A percentile compares a stretch with the other conserved stretches of the same genome.
These are phyloP conservation scores for Porites divaricata DNA, from an alignment of 92 coral and sea anemone genomes.

Conservation along the genomic window DNA sequence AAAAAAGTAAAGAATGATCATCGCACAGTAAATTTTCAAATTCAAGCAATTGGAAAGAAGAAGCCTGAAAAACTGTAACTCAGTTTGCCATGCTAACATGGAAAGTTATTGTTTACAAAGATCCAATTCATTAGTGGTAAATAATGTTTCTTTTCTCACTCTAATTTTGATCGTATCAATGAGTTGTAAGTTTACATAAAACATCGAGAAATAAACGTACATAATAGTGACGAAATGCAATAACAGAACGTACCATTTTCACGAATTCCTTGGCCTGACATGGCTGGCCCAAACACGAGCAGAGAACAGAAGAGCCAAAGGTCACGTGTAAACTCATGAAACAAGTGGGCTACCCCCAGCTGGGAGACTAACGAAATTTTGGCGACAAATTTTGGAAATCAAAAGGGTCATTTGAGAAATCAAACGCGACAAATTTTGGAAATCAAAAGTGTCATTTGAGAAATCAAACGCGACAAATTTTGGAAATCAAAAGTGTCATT, in stretches of 20 bases:
- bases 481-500: too few relatives aligned
- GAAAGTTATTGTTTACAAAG: too few relatives aligned
- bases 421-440: too few relatives aligned
- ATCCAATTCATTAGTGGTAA: too few relatives aligned
- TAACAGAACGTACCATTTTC: slow-evolving; percentile 26
- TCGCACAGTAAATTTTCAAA: too few relatives aligned
- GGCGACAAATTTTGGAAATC: slow-evolving; percentile 9
- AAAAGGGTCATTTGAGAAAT: slow-evolving; percentile 6
- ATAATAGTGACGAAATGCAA: background rate
- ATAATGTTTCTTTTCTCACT: too few relatives aligned
- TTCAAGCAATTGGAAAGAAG: too few relatives aligned
- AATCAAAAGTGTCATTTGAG: too few relatives aligned
- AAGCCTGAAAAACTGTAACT: too few relatives aligned
- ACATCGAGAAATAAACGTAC: background rate
- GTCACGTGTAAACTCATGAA: background rate
- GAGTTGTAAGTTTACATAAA: background rate
- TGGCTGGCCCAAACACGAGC: slow-evolving; percentile 21
- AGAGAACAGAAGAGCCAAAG: background rate
- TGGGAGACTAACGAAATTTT: background rate
- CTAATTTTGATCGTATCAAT: background rate
- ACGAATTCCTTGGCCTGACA: slow-evolving; percentile 22
- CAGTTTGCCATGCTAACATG: too few relatives aligned
- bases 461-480: too few relatives aligned
- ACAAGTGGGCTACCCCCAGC: background rate
- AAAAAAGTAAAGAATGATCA: too few relatives aligned